Evolutionary conservation across 2,888 invertebrate species (phyloP), one percentile per base, ranked within the genome.

Genomic region (Chelonus formosanus): DNA sequence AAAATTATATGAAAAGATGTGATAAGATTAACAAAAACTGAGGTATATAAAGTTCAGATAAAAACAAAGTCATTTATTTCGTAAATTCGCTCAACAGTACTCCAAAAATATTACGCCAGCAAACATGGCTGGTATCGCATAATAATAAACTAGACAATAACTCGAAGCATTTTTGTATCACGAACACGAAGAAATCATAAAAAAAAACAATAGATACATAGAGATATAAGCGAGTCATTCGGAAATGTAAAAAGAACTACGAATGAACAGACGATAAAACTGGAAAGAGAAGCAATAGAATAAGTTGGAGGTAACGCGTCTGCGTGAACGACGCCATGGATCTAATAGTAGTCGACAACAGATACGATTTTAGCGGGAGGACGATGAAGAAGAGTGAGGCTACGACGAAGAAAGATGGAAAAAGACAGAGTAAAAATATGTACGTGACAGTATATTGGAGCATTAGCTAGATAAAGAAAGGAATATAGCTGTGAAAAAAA

Each of bases 271-370:
- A 66, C 68, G 65, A 68, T 64, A 64, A 71, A 65, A 70, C 63
- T 64, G 59, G 65, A 63, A 50, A 66, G 44, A n/a, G 48, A 58
- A 63, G 57, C 48, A 44, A 54, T 53, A 65, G 58, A 67, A 50
- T 67, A 64, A 67, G 54, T 65, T 40, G 40, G 56, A 60, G 63
- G 65, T 45, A 65, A 55, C 66, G 70, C 70, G 70, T 64, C 70
- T 70, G 69, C 72, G 72, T 72, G 40, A 40, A 40, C 63, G 65
- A 68, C 67, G 63, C 67, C 67, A 69, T 67, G 64, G 66, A 70
- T 68, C 69, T 67, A 63, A 66, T 63, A 70, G 53, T 68, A 62
- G 54, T 53, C 54, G 61, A 52, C 55, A 48, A 47, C 65, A 45
- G 59, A 59, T 57, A 59, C 60, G 48, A 48, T 40, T 54, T 59